Conservation (phyloP, 1,140 invertebrate genomes). For the Anagrus nilaparvatae region DNA sequence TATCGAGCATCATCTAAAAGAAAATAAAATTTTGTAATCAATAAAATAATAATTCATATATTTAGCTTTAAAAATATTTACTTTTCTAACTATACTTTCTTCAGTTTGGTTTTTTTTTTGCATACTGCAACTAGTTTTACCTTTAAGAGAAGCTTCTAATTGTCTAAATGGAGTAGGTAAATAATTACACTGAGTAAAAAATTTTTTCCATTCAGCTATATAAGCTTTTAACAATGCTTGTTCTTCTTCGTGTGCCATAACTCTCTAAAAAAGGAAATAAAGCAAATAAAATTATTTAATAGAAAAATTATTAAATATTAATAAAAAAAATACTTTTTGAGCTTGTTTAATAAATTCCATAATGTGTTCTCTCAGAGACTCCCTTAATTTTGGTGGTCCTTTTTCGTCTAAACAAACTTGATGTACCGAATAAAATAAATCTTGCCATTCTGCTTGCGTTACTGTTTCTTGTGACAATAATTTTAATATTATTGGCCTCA, state of each 20-base stretch:
- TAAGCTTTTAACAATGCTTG: constrained; percentile 92
- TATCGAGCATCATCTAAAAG: constrained; percentile 86
- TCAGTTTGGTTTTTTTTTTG: constrained; percentile 69
- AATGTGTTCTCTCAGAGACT: constrained; percentile 85
- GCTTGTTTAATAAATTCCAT: constrained; percentile 91
- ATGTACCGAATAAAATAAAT: constrained; percentile 92
- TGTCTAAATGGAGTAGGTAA: constrained; percentile 91
- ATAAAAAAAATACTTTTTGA: constrained; percentile 52
- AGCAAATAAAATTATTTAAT: background rate
- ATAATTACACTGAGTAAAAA: constrained; percentile 96
- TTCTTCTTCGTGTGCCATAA: constrained; percentile 84
- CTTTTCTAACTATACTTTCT: constrained; percentile 81
- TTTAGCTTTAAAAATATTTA: constrained; percentile 26
- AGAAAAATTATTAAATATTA: background rate
- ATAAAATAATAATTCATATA: background rate
- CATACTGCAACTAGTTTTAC: constrained; percentile 47
- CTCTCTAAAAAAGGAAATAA: constrained; percentile 45
- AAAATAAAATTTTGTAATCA: constrained; percentile 12
- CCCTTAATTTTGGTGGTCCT: constrained; percentile 76
- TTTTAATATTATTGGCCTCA: constrained; percentile 88
- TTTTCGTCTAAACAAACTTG: constrained; percentile 91
- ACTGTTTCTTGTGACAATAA: constrained; percentile 86
- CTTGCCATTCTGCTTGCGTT: constrained; percentile 92
- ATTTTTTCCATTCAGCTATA: constrained; percentile 93
- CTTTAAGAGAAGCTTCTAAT: constrained; percentile 70